Conservation (phyloP, 2,797 vertebrate genomes). For the Sebastes minor region DNA sequence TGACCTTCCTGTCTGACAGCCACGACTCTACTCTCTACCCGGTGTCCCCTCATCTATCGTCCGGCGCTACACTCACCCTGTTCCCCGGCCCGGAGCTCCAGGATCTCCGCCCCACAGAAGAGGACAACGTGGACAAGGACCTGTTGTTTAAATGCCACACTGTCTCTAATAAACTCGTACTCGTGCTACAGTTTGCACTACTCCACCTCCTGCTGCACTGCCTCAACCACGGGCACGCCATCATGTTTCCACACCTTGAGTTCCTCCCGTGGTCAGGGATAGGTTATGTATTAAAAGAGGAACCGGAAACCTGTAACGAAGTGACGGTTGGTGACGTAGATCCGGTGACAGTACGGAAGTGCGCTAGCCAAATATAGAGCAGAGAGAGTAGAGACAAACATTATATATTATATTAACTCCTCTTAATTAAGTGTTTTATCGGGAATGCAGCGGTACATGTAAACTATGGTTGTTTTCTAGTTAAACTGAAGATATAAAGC, state of each 20-base stretch:
- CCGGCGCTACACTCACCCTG: conserved; percentile 47
- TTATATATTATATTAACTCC: neutral
- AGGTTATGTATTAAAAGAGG: neutral
- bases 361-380: fast-evolving
- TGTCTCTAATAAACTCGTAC: conserved; percentile 25
- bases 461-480: neutral
- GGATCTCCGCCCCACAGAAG: neutral
- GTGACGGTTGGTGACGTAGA: neutral
- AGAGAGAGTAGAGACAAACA: neutral
- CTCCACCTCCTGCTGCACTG: conserved; percentile 51
- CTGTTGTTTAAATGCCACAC: conserved; percentile 26
- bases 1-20: too few relatives aligned
- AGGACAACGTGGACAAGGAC: neutral
- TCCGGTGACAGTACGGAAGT: neutral
- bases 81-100: neutral
- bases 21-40: conserved; percentile 5
- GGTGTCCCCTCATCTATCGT: neutral
- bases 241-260: conserved; percentile 70
- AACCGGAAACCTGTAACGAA: conserved; percentile 49
- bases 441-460: neutral
- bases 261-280: neutral
- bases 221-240: conserved; percentile 80
- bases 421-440: fast-evolving
- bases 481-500: neutral
- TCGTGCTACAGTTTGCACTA: neutral